Percentiles rank a stretch among this genome's conserved stretches.
These are phyloP conservation scores for Stenopsyche tienmushanensis DNA, from an alignment of 1,140 invertebrate genomes.

Conservation along the genomic window DNA sequence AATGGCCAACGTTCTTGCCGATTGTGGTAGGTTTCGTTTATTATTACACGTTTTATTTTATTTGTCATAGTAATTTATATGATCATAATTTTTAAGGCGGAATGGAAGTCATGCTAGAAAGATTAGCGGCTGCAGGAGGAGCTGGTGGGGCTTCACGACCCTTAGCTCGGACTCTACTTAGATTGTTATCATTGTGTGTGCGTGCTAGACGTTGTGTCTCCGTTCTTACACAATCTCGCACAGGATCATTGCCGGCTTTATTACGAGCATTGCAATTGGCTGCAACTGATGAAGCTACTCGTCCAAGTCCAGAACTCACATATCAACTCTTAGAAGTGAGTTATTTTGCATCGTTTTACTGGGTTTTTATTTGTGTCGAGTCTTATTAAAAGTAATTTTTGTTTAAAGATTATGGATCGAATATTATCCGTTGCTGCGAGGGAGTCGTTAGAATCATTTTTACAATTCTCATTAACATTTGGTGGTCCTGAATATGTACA, in stretches of 20 bases:
- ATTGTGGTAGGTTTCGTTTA: slow-evolving; percentile 47
- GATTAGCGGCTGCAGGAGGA: slow-evolving; percentile 61
- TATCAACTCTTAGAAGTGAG: slow-evolving; percentile 52
- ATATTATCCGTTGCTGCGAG: slow-evolving; percentile 86
- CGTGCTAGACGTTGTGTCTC: slow-evolving; percentile 54
- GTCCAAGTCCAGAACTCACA: slow-evolving; percentile 49
- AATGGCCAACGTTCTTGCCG: slow-evolving; percentile 61
- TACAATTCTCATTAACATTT: slow-evolving; percentile 79
- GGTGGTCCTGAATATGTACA: slow-evolving; percentile 83
- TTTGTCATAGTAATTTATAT: not conserved
- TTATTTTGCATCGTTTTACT: not conserved
- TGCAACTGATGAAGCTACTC: slow-evolving; percentile 49
- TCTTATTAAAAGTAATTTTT: slow-evolving; percentile 51
- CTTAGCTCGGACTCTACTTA: slow-evolving; percentile 50
- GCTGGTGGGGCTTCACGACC: slow-evolving; percentile 52
- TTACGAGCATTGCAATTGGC: slow-evolving; percentile 53
- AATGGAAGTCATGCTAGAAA: slow-evolving; percentile 75
- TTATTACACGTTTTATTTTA: not conserved
- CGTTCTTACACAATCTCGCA: slow-evolving; percentile 50
- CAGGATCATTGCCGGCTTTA: slow-evolving; percentile 52
- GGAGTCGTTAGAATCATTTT: slow-evolving; percentile 74
- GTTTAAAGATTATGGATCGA: slow-evolving; percentile 88
- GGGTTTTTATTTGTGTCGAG: not conserved
- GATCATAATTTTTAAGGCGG: slow-evolving; percentile 80
- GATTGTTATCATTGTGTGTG: slow-evolving; percentile 51